Evolutionary conservation across 2,888 invertebrate genomes (phyloP).

Genomic region (Blastobasis adustella): DNA sequence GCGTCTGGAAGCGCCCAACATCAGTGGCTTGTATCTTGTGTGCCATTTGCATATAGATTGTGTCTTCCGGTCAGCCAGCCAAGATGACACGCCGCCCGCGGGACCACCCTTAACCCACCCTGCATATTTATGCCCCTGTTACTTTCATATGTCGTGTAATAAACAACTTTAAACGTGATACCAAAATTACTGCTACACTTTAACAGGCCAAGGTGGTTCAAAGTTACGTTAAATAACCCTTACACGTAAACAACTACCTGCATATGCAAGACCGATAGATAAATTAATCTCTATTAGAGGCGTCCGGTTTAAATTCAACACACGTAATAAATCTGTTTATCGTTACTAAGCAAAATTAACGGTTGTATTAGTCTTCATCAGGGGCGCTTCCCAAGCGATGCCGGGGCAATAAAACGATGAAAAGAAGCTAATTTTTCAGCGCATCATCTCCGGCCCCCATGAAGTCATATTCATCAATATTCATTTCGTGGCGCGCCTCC

Average conservation of each 20-base stretch:
- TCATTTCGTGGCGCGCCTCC: constrained; percentile 68
- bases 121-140: constrained; percentile 35
- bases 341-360: constrained; percentile 65
- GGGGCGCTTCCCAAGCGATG: constrained; percentile 45
- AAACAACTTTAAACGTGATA: background rate
- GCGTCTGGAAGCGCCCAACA: constrained; percentile 15
- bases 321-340: constrained; percentile 25
- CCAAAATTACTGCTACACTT: background rate
- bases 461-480: constrained; percentile 74
- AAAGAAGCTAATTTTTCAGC: constrained; percentile 73
- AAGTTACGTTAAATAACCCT: background rate
- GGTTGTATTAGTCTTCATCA: constrained; percentile 71
- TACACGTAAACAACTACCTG: too few relatives aligned
- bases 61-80: constrained; percentile 68
- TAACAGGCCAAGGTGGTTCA: background rate
- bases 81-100: constrained; percentile 64
- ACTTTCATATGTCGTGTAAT: background rate
- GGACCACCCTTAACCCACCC: constrained; percentile 30
- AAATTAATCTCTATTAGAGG: background rate
- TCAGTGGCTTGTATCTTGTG: constrained; percentile 47
- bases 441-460: constrained; percentile 70
- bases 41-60: constrained; percentile 74
- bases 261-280: too few relatives aligned
- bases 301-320: constrained; percentile 2
- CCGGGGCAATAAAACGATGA: constrained; percentile 68